These are phyloP conservation scores for Ridgeia piscesae DNA, from an alignment of 1,140 invertebrate genomes.

Conservation along the genomic window DNA sequence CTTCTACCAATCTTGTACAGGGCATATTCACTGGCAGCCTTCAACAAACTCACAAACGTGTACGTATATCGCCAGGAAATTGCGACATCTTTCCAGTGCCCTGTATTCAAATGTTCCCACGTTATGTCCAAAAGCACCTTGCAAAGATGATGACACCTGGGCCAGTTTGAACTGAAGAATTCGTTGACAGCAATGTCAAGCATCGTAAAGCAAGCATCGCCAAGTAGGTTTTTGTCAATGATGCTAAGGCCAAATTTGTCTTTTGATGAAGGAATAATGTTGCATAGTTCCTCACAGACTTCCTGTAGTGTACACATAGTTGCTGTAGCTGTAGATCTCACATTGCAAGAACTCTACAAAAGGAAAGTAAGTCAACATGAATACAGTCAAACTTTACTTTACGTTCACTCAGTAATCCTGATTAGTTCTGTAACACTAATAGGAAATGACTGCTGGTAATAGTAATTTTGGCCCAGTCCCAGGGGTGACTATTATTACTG, in stretches of 20 bases:
- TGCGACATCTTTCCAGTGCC: constrained; percentile 79
- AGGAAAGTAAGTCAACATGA: neutral
- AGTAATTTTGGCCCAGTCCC: no score
- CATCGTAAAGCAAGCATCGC: neutral
- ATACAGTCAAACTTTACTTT: no score
- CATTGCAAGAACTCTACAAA: neutral
- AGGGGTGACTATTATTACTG: no score
- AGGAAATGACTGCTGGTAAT: no score
- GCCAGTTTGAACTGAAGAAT: neutral
- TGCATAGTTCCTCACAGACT: neutral
- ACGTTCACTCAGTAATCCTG: no score
- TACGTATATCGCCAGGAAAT: constrained; percentile 61
- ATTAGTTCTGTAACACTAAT: no score
- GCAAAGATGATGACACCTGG: constrained; percentile 23
- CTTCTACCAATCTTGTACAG: neutral
- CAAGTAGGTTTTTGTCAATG: neutral
- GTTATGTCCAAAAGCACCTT: constrained; percentile 67
- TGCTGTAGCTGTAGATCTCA: neutral
- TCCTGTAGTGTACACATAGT: neutral
- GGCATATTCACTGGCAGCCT: constrained; percentile 47
- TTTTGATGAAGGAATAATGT: constrained; percentile 12
- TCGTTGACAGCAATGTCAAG: neutral
- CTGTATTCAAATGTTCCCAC: constrained; percentile 81
- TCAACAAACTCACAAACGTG: constrained; percentile 60
- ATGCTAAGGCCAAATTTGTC: constrained; percentile 4